Evolutionary conservation across 1,140 invertebrate genomes (phyloP), one percentile per base, ranked within the genome.

Genomic region (Scylla paramamosain): DNA sequence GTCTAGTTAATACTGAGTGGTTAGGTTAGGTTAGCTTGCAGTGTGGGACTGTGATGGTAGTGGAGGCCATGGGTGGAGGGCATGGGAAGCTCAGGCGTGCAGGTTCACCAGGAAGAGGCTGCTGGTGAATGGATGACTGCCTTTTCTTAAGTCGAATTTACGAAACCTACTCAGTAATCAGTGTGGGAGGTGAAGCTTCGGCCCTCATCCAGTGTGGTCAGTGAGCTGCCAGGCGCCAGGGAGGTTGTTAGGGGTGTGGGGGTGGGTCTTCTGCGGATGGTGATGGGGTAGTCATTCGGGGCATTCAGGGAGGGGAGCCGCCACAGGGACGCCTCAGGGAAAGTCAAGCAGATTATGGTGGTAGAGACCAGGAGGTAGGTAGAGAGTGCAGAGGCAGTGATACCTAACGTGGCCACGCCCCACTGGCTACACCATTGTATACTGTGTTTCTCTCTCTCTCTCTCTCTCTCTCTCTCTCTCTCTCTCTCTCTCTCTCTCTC

Each of bases 401-500:
- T 77, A 77, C 67, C 67, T 20, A 77, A 8, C 67, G 67, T 77
- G 67, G 67, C 67, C 67, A 77, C 67, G n/a, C 67, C 16, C 25
- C 67, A 0, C 16, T 20, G 67, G 67, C 67, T n/a, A n/a, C 67
- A 77, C 67, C 67, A 77, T n/a, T 77, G 25, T 45, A 16, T 2
- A 45, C 87, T 89, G 2, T 46, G 8, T 46, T 20, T 89, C 39
- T 89, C 45, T 83, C 91, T 46, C 91, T 92, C 67, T 46, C 32
- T 83, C 91, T 46, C 67, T 92, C 90, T 31, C 90, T 82, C 90
- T 31, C 90, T 77, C 90, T 82, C 59, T 29, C 90, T 77, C 90
- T 92, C 90, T 82, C 90, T 82, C 90, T 32, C 90, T 92, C 90
- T 59, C 45, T 82, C 90, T 52, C 90, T 82, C 90, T 29, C n/a